A percentile compares a stretch with the other conserved stretches of the same genome.
These are phyloP conservation scores for Eucera pruinosa DNA, from an alignment of 2,888 invertebrate species.

Conservation along the genomic window DNA sequence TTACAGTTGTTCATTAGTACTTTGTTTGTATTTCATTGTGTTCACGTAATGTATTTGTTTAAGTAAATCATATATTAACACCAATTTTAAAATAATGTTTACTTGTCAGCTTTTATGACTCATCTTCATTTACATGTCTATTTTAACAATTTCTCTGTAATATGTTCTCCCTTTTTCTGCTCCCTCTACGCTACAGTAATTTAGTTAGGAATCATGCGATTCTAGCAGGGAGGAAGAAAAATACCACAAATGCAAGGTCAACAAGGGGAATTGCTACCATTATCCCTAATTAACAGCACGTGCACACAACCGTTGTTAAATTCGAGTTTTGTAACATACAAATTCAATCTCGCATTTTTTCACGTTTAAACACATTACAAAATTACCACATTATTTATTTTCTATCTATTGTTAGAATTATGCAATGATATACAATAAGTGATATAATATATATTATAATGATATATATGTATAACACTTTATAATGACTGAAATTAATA, in stretches of 20 bases:
- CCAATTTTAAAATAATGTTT: neutral
- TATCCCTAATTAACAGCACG: constrained; percentile 67
- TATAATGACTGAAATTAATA: no score
- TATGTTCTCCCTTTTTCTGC: neutral
- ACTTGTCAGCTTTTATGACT: neutral
- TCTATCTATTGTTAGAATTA: no score
- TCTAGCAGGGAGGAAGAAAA: constrained; percentile 9
- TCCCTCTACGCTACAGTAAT: neutral
- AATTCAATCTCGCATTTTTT: constrained; percentile 4
- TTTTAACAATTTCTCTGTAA: neutral
- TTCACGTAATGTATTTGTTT: no score
- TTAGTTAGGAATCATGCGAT: neutral
- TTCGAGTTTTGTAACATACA: constrained; percentile 15
- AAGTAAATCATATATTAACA: no score
- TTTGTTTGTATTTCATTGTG: no score
- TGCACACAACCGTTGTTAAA: constrained; percentile 30
- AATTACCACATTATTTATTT: no score
- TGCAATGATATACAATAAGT: no score
- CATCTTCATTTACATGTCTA: neutral
- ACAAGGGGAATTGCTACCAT: constrained; percentile 59
- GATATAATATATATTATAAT: no score
- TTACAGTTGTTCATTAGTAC: no score
- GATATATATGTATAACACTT: no score
- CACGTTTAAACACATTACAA: neutral
- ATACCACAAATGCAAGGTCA: constrained; percentile 27